Evolutionary conservation across 1,140 invertebrate genomes (phyloP), one percentile per base, ranked within the genome.

Genomic region (Listronotus bonariensis): DNA sequence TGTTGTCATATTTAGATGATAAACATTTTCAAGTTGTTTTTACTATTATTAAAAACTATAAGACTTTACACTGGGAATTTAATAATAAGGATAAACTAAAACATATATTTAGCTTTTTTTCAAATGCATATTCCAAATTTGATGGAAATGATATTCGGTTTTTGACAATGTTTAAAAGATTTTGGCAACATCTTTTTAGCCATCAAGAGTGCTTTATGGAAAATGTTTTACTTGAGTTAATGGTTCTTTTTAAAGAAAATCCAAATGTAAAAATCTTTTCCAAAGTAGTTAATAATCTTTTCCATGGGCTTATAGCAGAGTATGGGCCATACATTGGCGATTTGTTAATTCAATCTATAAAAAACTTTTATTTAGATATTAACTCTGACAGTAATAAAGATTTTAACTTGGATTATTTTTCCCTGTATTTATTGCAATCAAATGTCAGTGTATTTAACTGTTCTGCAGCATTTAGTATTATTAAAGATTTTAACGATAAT

Each of bases 161-260:
- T 41, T 15, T 51, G 5, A 42, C 40, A 9, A 0, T 38, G 11
- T 52, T 61, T 52, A 38, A 51, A 61, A 31, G 5, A 4, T 32
- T 46, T 41, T 61, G 58, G 58, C n/a, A 61, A 52, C 58, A 41
- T 18, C 8, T 31, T 10, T 61, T 61, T 20, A 61, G n/a, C 34
- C 20, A 51, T 26, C 18, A 51, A 17, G 46, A 61, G 20, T 32
- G 36, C 12, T 61, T 61, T 31, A 3, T 34, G 15, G 58, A 61
- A 36, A 17, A 52, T 43, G 17, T 61, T 8, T 15, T 40, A 6
- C 38, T 61, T 7, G 8, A 20, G 8, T 43, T 61, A 7, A 38
- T 61, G 48, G 12, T 18, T 8, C 1, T 38, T 12, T 61, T 52
- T 34, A 38, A 51, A 17, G 15, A 52, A 18, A 15, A n/a, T 6